Base-by-base conservation (phyloP, 2,888 invertebrate genomes). In the Polylopha cassiicola region DNA sequence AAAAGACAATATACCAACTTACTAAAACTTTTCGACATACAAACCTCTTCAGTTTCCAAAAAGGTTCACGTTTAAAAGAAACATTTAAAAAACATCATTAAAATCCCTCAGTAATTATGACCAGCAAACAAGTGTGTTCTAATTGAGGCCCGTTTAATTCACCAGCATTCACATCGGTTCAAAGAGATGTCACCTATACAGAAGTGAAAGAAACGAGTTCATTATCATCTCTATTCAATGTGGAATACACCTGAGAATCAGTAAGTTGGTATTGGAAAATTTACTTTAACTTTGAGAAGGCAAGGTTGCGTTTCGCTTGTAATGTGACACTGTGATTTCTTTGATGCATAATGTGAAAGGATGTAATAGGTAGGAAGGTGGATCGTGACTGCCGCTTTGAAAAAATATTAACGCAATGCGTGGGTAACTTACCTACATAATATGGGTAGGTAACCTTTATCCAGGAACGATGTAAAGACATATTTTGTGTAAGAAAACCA, bases 211-310 rank as follows among this genome's bases (percentile, higher is more conserved):
- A 57, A 55, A 38, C 50, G 57, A 58, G 61, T 68, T 70, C 71
- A 65, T 73, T 70, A 70, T 60, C 54, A 66, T 65, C 63, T 60
- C 66, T 65, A 64, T 72, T 65, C 65, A 68, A 14, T 30, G 14
- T 32, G 42, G 41, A 44, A 49, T 54, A 58, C 62, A 72, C 65
- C 69, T 70, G 68, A 57, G 61, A 57, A 60, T 55, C 50, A 9
- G n/a, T n/a, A n/a, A 23, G 2, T 11, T 16, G n/a, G 6, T 9
- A 20, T 2, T 37, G 13, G n/a, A 31, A 41, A 24, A 38, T 37
- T 24, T 30, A 24, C 44, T 27, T 36, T 29, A 33, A 29, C 18
- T 3, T 10, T 2, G 15, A 23, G 31, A 37, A 10, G 6, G 27
- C 11, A 41, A 37, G 3, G 33, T 39, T 14, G 8, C 3, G 1